A percentile compares a stretch with the other conserved stretches of the same genome.
These are phyloP conservation scores for Lobophora halterata DNA, from an alignment of 2,888 invertebrate species.

Conservation along the genomic window DNA sequence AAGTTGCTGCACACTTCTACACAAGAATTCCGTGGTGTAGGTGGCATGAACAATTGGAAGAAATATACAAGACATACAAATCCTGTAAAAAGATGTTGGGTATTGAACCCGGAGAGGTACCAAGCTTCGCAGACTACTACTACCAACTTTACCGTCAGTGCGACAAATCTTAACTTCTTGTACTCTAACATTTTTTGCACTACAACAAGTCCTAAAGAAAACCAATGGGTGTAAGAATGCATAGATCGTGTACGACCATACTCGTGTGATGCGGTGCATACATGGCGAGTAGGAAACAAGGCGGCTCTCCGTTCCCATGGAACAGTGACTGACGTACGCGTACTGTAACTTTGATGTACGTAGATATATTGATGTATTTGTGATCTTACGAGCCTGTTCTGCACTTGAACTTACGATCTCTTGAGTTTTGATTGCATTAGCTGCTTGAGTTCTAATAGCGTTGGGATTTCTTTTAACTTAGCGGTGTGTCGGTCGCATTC, in stretches of 20 bases:
- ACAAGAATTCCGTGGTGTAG: no score
- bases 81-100: no score
- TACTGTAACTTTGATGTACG: constrained; percentile 56
- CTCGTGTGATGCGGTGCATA: constrained; percentile 52
- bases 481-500: no score
- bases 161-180: no score
- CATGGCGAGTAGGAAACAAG: constrained; percentile 68
- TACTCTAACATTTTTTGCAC: not conserved
- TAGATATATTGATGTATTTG: no score
- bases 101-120: no score
- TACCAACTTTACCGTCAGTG: no score
- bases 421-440: constrained; percentile 36
- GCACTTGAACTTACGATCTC: constrained; percentile 61
- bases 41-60: no score
- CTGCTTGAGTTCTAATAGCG: constrained; percentile 22
- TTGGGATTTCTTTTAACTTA: constrained; percentile 19
- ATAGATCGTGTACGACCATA: constrained; percentile 36
- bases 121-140: no score
- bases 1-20: no score
- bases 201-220: constrained; percentile 22
- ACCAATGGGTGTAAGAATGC: constrained; percentile 32
- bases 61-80: no score
- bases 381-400: constrained; percentile 60
- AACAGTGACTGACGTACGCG: constrained; percentile 64
- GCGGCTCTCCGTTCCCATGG: constrained; percentile 64